These are phyloP conservation scores for Spialia ferax DNA, from an alignment of 2,888 invertebrate species.

Conservation along the genomic window DNA sequence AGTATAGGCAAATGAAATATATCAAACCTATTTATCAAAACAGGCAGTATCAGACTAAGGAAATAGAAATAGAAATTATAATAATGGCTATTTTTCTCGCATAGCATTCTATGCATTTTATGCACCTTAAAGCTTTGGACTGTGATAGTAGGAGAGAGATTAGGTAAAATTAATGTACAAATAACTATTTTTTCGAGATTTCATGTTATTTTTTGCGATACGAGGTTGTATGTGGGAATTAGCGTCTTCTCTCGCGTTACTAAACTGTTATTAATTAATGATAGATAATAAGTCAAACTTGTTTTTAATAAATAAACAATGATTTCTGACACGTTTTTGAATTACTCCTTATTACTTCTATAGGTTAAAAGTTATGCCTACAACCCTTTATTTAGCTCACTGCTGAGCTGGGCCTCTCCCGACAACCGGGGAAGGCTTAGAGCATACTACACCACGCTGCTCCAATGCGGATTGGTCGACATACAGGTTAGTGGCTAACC, in stretches of 20 bases:
- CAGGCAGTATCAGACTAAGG: too few relatives aligned
- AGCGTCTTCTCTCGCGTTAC: conserved; percentile 57
- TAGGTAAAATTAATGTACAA: conserved; percentile 59
- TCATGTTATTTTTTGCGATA: conserved; percentile 55
- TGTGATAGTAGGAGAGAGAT: conserved; percentile 80
- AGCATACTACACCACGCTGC: too few relatives aligned
- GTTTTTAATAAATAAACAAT: conserved; percentile 74
- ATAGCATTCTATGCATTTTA: conserved; percentile 36
- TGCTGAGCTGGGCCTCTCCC: too few relatives aligned
- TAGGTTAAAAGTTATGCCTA: too few relatives aligned
- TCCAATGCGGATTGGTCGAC: too few relatives aligned
- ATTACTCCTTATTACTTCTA: neutral
- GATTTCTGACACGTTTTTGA: neutral
- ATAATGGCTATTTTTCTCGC: conserved; percentile 19
- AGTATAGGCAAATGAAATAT: too few relatives aligned
- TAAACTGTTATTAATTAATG: conserved; percentile 53
- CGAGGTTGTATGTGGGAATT: conserved; percentile 49
- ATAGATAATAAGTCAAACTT: conserved; percentile 56
- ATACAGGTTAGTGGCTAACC: too few relatives aligned
- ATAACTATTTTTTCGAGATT: conserved; percentile 61
- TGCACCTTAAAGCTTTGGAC: conserved; percentile 68
- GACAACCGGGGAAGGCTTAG: too few relatives aligned
- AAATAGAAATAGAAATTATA: neutral
- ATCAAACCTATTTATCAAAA: neutral
- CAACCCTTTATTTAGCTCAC: too few relatives aligned